Evolutionary conservation across 2,113 vertebrate species (phyloP).

Genomic region (Pimephales promelas): DNA sequence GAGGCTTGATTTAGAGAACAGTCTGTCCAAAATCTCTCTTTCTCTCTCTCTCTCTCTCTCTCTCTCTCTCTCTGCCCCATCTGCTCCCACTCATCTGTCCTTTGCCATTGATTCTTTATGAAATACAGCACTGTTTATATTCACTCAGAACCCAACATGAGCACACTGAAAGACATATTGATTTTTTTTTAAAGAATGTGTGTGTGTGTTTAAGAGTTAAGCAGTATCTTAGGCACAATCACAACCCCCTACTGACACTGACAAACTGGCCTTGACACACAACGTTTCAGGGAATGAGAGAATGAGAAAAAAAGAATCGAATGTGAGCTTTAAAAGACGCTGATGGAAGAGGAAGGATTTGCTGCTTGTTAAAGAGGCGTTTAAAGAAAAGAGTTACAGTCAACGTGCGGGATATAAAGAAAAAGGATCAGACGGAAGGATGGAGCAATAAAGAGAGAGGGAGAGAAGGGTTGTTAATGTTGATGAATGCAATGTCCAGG

Average conservation of each 20-base stretch:
- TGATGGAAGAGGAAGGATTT: conserved; percentile 41
- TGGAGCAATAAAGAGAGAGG: neutral
- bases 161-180: conserved; percentile 68
- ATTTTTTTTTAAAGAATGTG: conserved; percentile 52
- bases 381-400: conserved; percentile 41
- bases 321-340: conserved; percentile 19
- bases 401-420: neutral
- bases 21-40: neutral
- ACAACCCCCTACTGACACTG: conserved; percentile 44
- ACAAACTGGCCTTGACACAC: conserved; percentile 52
- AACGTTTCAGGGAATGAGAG: conserved; percentile 20
- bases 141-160: conserved; percentile 67
- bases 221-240: conserved; percentile 49
- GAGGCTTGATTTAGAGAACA: conserved; percentile 7
- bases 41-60: neutral
- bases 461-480: conserved; percentile 20
- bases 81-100: conserved; percentile 68
- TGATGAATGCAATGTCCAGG: conserved; percentile 25
- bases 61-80: neutral
- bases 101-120: conserved; percentile 67
- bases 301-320: conserved; percentile 15
- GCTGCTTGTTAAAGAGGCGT: conserved; percentile 34
- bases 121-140: conserved; percentile 75
- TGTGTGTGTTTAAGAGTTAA: conserved; percentile 33
- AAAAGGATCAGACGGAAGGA: neutral